Conservation (phyloP, 2,113 vertebrate species). For the Lonchura striata region DNA sequence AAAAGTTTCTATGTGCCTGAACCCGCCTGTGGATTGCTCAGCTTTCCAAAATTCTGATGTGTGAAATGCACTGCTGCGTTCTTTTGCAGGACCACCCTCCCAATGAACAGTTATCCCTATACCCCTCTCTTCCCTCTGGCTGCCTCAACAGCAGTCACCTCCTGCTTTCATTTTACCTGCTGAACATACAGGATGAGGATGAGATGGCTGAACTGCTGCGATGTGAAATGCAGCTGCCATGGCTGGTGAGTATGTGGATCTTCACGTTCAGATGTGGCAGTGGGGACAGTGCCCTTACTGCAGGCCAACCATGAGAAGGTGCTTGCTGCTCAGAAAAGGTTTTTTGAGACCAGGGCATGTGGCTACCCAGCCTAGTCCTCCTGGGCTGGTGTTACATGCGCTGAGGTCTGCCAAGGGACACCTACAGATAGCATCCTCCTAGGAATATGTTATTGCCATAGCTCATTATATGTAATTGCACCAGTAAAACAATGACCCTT, state of each 20-base stretch:
- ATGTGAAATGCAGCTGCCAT: background rate
- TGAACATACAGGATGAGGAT: background rate
- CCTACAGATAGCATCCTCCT: background rate
- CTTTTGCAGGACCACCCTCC: background rate
- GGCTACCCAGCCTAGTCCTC: background rate
- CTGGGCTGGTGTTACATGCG: background rate
- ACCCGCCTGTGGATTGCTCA: rapidly evolving
- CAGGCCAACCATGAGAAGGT: background rate
- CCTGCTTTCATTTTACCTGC: background rate
- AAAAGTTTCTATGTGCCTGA: background rate
- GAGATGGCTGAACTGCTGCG: background rate
- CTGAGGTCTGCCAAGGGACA: background rate
- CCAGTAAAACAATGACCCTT: background rate
- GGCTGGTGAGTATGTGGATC: background rate
- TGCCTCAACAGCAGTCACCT: background rate
- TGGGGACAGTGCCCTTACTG: background rate
- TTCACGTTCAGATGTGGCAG: background rate
- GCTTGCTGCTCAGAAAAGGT: background rate
- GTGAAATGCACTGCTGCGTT: background rate
- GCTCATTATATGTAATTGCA: background rate
- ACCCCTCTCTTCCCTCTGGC: background rate
- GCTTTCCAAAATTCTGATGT: background rate
- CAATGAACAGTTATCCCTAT: rapidly evolving
- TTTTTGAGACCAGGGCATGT: background rate
- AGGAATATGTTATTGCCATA: background rate